Evolutionary conservation across 2,888 invertebrate genomes (phyloP).

Genomic region (Papilio protenor): DNA sequence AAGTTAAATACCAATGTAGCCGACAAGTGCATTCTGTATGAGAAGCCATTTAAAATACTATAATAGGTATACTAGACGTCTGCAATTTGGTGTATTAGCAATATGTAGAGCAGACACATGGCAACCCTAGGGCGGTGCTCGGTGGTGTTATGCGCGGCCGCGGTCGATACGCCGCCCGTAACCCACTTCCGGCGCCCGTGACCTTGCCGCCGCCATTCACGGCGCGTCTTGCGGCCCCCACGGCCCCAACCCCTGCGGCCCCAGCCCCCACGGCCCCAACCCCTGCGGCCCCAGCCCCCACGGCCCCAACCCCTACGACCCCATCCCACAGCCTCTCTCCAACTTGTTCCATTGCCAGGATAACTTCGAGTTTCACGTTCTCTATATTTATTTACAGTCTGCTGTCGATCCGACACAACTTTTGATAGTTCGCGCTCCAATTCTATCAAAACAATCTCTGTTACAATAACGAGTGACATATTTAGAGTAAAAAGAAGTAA

Average conservation of each 20-base stretch:
- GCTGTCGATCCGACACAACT: background rate
- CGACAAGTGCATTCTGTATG: background rate
- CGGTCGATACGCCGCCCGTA: conserved; percentile 83
- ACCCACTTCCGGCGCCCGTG: conserved; percentile 83
- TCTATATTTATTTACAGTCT: conserved; percentile 50
- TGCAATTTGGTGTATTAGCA: background rate
- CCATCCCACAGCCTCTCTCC: conserved; percentile 48
- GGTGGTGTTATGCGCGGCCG: conserved; percentile 49
- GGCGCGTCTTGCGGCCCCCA: conserved; percentile 70
- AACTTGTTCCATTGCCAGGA: conserved; percentile 66
- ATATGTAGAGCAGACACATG: conserved; percentile 21
- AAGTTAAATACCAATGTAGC: too few relatives aligned
- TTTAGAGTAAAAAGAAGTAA: background rate
- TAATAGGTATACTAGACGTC: background rate
- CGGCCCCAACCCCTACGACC: conserved; percentile 45
- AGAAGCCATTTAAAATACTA: background rate
- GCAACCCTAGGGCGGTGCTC: conserved; percentile 47
- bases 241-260: conserved; percentile 49
- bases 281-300: conserved; percentile 42
- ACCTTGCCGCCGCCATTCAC: conserved; percentile 83
- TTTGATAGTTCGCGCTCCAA: conserved; percentile 8
- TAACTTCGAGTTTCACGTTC: conserved; percentile 64
- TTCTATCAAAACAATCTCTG: conserved; percentile 13
- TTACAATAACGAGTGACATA: background rate
- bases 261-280: conserved; percentile 34